A percentile compares a stretch with the other conserved stretches of the same genome.
Evolutionary conservation across 2,113 vertebrate species (phyloP).

Genomic region (Neodon shergylaensis): DNA sequence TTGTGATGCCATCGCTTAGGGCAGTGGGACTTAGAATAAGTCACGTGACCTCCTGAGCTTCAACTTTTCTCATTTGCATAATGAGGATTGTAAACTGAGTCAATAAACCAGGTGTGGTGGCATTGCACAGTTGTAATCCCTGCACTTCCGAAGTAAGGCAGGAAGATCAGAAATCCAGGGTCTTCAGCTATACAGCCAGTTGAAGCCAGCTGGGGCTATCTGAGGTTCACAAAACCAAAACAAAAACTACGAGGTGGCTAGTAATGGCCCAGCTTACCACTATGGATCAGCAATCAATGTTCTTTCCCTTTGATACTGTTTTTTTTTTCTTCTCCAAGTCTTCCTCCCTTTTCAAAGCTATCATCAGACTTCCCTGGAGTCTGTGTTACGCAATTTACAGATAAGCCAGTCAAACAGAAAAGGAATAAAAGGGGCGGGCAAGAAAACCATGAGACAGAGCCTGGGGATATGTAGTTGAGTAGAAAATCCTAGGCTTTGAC

Average conservation of each 20-base stretch:
- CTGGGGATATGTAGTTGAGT: background rate
- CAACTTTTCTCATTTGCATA: background rate
- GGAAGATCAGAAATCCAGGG: background rate
- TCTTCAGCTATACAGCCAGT: background rate
- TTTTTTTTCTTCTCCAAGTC: background rate
- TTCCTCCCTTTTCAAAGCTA: slow-evolving; percentile 25
- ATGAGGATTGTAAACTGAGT: background rate
- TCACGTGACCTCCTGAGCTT: background rate
- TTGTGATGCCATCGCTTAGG: background rate
- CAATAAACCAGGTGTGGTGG: background rate
- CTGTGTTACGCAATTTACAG: slow-evolving; percentile 59
- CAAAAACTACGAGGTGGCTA: background rate
- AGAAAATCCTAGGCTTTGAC: slow-evolving; percentile 23
- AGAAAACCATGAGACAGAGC: background rate
- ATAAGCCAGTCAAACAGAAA: slow-evolving; percentile 72
- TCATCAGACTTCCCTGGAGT: slow-evolving; percentile 60
- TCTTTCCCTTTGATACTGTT: background rate
- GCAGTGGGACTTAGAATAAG: background rate
- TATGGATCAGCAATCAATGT: background rate
- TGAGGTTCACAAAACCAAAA: background rate
- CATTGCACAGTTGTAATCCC: background rate
- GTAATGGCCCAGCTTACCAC: background rate
- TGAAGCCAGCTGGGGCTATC: background rate
- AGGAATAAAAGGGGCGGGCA: slow-evolving; percentile 62
- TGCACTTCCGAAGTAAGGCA: background rate